A percentile compares a stretch with the other conserved stretches of the same genome.
Evolutionary conservation across 2,113 vertebrate species (phyloP).

Genomic region (Prochilodus magdalenae): DNA sequence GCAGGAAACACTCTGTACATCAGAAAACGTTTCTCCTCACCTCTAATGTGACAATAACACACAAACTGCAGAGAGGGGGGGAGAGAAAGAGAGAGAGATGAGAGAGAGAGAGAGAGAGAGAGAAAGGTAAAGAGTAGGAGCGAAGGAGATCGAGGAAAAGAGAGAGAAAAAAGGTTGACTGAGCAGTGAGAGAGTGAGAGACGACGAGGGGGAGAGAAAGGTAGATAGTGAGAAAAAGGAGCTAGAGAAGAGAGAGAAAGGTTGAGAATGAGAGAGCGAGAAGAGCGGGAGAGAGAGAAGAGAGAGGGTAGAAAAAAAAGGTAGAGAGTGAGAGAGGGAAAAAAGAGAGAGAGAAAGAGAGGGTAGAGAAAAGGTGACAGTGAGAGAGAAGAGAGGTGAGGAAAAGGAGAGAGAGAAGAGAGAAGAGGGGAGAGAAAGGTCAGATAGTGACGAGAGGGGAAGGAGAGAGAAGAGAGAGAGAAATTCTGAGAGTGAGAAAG

Average conservation of each 20-base stretch:
- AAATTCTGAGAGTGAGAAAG: background rate
- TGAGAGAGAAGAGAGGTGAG: background rate
- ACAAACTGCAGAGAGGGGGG: constrained; percentile 16
- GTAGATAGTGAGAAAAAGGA: too few relatives aligned
- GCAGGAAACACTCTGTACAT: constrained; percentile 24
- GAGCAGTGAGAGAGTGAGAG: too few relatives aligned
- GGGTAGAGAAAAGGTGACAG: background rate
- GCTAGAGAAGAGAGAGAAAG: too few relatives aligned
- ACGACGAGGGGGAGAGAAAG: too few relatives aligned
- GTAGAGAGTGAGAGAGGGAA: background rate
- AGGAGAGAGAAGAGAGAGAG: background rate
- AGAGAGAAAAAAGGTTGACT: too few relatives aligned
- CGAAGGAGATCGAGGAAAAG: too few relatives aligned
- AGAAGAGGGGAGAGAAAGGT: too few relatives aligned
- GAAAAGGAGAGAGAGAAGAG: too few relatives aligned
- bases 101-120: too few relatives aligned
- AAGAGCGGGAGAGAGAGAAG: background rate
- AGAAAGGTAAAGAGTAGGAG: too few relatives aligned
- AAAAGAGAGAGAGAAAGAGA: too few relatives aligned
- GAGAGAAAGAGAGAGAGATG: background rate
- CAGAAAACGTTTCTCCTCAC: constrained; percentile 34
- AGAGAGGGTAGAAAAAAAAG: background rate
- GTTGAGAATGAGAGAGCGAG: background rate
- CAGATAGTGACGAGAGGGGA: too few relatives aligned
- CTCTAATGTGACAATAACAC: constrained; percentile 49